Base-by-base conservation (phyloP, 1,140 invertebrate genomes). In the Halesus radiatus region DNA sequence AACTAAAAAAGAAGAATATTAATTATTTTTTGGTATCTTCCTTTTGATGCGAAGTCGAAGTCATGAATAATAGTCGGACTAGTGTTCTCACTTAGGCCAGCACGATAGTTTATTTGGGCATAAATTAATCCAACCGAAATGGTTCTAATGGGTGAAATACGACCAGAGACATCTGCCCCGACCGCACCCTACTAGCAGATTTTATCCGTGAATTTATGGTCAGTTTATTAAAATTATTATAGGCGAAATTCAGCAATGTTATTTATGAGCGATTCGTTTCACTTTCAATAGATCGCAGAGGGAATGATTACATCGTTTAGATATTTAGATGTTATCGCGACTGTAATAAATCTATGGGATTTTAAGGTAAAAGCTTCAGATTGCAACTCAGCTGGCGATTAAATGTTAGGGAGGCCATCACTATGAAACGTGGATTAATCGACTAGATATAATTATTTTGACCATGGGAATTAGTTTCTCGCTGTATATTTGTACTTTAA, bases 121-220 rank as follows among this genome's bases (percentile, higher is more conserved):
- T 83, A 83, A 83, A 83, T 83, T 83, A 83, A 83, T 83, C 82
- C 80, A 54, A 79, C 72, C 70, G 73, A 81, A 83, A 83, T 81
- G 82, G 76, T 81, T 79, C 82, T 83, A 83, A 83, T 83, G 82
- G 82, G 79, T 83, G 82, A 83, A 81, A 81, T 83, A 83, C 80
- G 82, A 77, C 53, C 80, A 53, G 77, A 52, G 79, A 83, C 82
- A 83, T 83, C 82, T 83, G 82, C 75, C 75, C 54, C 62, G 37
- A 22, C 64, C 52, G 60, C 81, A 74, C 45, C 81, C 79, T 74
- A 37, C 73, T 8, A 37, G 45, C 50, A 45, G 79, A 81, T 81
- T 74, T 81, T 79, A 83, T 83, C 82, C 78, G 20, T n/a, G 77
- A 50, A 83, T 83, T 83, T 83, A 83, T 83, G 53, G 77, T n/a